Percentiles rank a stretch among this genome's conserved stretches.
These are phyloP conservation scores for Stomorhina lunata DNA, from an alignment of 2,888 invertebrate genomes.

Conservation along the genomic window DNA sequence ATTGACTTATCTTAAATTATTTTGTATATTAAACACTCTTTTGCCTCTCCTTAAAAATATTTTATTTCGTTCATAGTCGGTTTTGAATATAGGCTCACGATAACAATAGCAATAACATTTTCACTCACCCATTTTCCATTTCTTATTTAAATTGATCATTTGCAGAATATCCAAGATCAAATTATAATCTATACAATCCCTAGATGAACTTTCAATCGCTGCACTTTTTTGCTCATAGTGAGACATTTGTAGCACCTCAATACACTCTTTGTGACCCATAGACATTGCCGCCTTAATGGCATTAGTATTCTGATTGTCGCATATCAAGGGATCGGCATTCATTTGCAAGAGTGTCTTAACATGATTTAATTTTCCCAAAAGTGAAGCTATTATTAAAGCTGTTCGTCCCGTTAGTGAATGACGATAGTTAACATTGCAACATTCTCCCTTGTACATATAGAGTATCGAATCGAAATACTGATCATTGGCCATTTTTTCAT, in stretches of 20 bases:
- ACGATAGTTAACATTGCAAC: conserved; percentile 86
- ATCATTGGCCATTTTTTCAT: conserved; percentile 80
- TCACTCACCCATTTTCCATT: conserved; percentile 65
- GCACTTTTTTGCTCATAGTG: conserved; percentile 25
- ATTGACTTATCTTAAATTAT: no score
- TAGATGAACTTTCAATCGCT: conserved; percentile 1
- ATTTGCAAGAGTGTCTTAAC: conserved; percentile 86
- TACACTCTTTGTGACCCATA: conserved; percentile 59
- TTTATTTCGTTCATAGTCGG: no score
- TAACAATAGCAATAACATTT: no score
- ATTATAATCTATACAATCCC: conserved; percentile 60
- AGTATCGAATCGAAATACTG: conserved; percentile 87
- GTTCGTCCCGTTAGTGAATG: conserved; percentile 85
- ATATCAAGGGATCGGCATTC: conserved; percentile 80
- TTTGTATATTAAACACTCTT: no score
- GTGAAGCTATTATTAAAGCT: conserved; percentile 89
- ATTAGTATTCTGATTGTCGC: conserved; percentile 64
- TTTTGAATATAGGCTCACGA: no score
- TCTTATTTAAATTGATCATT: conserved; percentile 60
- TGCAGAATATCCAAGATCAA: conserved; percentile 66
- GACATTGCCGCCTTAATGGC: conserved; percentile 67
- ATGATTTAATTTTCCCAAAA: conserved; percentile 84
- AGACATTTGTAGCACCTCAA: conserved; percentile 60
- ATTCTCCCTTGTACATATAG: conserved; percentile 88
- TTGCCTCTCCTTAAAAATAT: no score